These are phyloP conservation scores for Podabrus alpinus DNA, from an alignment of 2,888 invertebrate genomes.

Conservation along the genomic window DNA sequence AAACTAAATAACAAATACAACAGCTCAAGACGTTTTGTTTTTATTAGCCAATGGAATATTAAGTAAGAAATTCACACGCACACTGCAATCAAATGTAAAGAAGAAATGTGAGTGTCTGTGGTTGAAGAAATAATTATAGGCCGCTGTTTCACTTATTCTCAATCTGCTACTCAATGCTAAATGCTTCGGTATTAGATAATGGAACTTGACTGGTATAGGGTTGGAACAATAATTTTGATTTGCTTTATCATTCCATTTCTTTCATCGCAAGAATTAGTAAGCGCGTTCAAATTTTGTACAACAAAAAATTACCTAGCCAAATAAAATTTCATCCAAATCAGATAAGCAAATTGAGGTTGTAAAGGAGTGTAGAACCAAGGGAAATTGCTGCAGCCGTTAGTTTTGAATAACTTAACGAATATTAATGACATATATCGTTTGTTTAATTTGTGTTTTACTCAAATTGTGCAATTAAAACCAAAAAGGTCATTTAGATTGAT, in stretches of 20 bases:
- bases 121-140: constrained; percentile 54
- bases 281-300: not conserved
- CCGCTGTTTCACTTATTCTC: constrained; percentile 49
- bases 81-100: constrained; percentile 22
- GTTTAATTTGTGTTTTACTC: constrained; percentile 19
- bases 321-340: not conserved
- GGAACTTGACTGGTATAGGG: constrained; percentile 38
- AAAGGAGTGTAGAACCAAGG: constrained; percentile 25
- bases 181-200: constrained; percentile 41
- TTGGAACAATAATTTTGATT: constrained; percentile 38
- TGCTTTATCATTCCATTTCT: constrained; percentile 41
- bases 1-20: constrained; percentile 6
- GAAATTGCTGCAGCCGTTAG: constrained; percentile 24
- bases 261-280: constrained; percentile 5
- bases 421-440: constrained; percentile 24
- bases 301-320: constrained; percentile 1
- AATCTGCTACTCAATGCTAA: constrained; percentile 47
- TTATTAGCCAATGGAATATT: constrained; percentile 21
- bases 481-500: constrained; percentile 29
- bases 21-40: constrained; percentile 13
- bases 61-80: constrained; percentile 23
- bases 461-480: constrained; percentile 28
- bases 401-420: constrained; percentile 23
- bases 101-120: constrained; percentile 36
- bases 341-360: not conserved